Evolutionary conservation across 2,113 vertebrate genomes (phyloP), one percentile per base, ranked within the genome.

Genomic region (Helogale parvula): DNA sequence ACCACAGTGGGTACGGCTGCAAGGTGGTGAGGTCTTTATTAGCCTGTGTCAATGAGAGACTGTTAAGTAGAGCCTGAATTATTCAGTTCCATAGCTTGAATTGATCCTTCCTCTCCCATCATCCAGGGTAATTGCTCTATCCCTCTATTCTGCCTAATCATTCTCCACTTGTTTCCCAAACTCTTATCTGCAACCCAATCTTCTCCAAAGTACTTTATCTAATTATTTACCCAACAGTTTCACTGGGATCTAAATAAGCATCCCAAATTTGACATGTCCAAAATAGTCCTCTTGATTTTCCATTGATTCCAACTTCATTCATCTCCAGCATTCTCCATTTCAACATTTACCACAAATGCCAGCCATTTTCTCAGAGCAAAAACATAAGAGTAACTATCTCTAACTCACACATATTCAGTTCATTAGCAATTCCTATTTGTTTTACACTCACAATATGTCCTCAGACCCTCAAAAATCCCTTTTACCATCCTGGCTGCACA

Each of bases 341-440:
- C 15, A 69, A 15, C 33, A 66, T 74, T 16, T n/a, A 68, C 25
- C 31, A 85, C 31, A 94, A 69, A 85, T 45, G 41, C n/a, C 21
- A 76, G 23, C 31, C 19, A 71, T 94, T 95, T 85, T 52, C 47
- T 90, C 54, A 91, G 17, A 47, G 31, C 33, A 89, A 96, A 79
- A 50, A 19, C 7, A 60, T 7, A 33, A 2, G 33, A 50, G 2
- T 88, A 54, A 87, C 86, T 76, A 23, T 97, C 21, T 90, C 69
- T 74, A 63, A 13, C 15, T 88, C 4, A 68, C 31, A 54, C 5
- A 85, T n/a, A 65, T 69, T 76, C 31, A 86, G 7, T 35, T 86
- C 38, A 66, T 72, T 41, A 72, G 9, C 5, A 69, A 82, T 47
- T 79, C 10, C 5, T 41, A 0, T 35, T 81, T 38, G 9, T 19